Conservation (phyloP, 2,888 invertebrate species). For the Norana najaformis region DNA sequence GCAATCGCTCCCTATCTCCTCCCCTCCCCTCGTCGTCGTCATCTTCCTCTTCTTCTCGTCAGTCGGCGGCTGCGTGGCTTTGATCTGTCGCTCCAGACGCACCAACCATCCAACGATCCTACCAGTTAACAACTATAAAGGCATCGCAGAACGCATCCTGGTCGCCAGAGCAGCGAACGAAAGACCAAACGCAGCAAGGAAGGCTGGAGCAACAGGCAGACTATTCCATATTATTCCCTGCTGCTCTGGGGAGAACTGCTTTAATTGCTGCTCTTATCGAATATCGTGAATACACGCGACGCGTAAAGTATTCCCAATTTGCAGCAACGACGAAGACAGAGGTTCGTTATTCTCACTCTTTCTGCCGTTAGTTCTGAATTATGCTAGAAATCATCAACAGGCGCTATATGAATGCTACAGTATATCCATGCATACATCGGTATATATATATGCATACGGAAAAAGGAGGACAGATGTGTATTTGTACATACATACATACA, state of each 20-base stretch:
- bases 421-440: too few relatives aligned
- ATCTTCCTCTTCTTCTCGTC: not conserved
- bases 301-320: not conserved
- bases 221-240: too few relatives aligned
- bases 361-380: not conserved
- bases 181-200: not conserved
- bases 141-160: not conserved
- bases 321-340: not conserved
- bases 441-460: too few relatives aligned
- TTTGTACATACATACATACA: too few relatives aligned
- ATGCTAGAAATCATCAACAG: not conserved
- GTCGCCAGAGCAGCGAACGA: not conserved
- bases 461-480: too few relatives aligned
- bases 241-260: not conserved
- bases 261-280: not conserved
- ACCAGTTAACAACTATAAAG: not conserved
- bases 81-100: slow-evolving; percentile 1
- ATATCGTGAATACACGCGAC: not conserved
- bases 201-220: too few relatives aligned
- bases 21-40: not conserved
- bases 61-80: not conserved
- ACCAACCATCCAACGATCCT: not conserved
- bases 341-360: not conserved
- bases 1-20: not conserved
- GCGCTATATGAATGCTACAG: too few relatives aligned